Evolutionary conservation across 2,797 vertebrate species (phyloP).

Genomic region (Acipenser oxyrinchus): DNA sequence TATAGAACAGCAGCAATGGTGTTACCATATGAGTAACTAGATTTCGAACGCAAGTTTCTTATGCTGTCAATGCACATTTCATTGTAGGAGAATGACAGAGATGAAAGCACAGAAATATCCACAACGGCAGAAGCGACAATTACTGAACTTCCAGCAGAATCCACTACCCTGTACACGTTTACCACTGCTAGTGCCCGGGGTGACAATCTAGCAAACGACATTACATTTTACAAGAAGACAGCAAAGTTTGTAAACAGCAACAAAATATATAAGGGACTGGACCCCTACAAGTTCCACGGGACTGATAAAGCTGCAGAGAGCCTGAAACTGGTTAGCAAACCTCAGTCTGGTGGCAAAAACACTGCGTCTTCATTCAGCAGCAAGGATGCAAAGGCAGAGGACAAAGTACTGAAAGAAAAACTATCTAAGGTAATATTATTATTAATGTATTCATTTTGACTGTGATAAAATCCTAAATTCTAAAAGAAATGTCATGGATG

Average conservation of each 20-base stretch:
- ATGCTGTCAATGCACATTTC: no score
- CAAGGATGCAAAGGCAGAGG: conserved; percentile 51
- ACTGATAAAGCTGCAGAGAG: conserved; percentile 20
- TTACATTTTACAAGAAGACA: conserved; percentile 50
- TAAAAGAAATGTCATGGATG: no score
- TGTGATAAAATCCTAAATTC: no score
- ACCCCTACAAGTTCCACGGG: conserved; percentile 51
- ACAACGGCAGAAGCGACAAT: conserved; percentile 11
- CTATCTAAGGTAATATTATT: conserved; percentile 49
- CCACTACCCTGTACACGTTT: conserved; percentile 38
- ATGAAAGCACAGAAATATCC: conserved; percentile 12
- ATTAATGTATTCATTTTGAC: no score
- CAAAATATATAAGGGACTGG: conserved; percentile 47
- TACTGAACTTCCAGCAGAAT: conserved; percentile 25
- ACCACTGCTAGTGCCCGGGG: conserved; percentile 44
- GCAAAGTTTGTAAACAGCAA: conserved; percentile 51
- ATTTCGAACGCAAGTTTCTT: no score
- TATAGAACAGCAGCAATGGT: no score
- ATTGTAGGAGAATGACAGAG: no score
- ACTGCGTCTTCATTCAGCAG: conserved; percentile 30
- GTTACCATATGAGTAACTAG: no score
- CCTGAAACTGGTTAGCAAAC: conserved; percentile 37
- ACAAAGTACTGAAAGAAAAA: conserved; percentile 44
- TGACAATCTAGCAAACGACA: conserved; percentile 53
- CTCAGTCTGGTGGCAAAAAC: conserved; percentile 10